Evolutionary conservation across 2,888 invertebrate genomes (phyloP).

Genomic region (Nezara viridula): DNA sequence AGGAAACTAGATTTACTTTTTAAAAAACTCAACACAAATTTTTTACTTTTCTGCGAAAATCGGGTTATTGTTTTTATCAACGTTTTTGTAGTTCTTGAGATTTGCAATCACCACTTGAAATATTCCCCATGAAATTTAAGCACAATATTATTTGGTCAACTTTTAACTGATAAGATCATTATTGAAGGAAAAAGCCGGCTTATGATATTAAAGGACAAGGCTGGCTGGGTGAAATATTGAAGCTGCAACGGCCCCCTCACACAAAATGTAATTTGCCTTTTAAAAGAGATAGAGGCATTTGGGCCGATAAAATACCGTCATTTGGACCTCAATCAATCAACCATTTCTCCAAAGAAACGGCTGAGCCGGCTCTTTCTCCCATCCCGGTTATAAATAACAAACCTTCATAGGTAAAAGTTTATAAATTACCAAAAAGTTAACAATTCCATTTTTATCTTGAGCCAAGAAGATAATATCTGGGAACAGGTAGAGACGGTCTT

Average conservation of each 20-base stretch:
- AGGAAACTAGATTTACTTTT: too few relatives aligned
- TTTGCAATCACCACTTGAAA: too few relatives aligned
- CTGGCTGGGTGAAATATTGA: not conserved
- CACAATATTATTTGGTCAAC: too few relatives aligned
- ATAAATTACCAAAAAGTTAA: not conserved
- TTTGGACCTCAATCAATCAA: constrained; percentile 24
- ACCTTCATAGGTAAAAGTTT: not conserved
- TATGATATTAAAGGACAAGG: constrained; percentile 1
- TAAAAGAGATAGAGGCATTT: constrained; percentile 18
- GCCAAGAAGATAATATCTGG: too few relatives aligned
- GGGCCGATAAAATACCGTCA: constrained; percentile 13
- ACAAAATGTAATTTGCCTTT: constrained; percentile 14
- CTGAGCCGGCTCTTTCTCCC: not conserved
- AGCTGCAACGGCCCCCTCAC: not conserved
- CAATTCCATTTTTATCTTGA: too few relatives aligned
- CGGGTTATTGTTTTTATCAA: too few relatives aligned
- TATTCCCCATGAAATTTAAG: too few relatives aligned
- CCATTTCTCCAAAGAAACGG: not conserved
- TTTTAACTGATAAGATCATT: constrained; percentile 6
- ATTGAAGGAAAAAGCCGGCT: not conserved
- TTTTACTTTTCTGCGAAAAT: too few relatives aligned
- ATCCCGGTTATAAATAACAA: not conserved
- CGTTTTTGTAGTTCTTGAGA: too few relatives aligned
- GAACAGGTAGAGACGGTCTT: too few relatives aligned
- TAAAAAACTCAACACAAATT: too few relatives aligned